A percentile compares a stretch with the other conserved stretches of the same genome.
Conservation (phyloP, 1,140 invertebrate genomes). For the Bathynomus jamesi region DNA sequence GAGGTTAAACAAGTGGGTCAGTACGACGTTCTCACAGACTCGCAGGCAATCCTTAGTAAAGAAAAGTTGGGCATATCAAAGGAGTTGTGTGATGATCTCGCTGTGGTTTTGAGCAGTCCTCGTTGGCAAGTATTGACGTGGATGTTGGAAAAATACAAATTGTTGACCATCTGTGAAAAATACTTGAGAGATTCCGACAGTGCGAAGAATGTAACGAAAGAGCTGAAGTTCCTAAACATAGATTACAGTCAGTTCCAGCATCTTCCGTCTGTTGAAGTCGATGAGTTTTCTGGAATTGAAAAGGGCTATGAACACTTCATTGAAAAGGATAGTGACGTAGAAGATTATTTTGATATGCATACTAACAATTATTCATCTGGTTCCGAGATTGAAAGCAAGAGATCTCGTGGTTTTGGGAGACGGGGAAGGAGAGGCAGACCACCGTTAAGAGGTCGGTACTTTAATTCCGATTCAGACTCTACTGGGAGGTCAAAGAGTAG, state of each 20-base stretch:
- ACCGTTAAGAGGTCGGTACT: constrained; percentile 41
- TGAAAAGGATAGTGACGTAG: constrained; percentile 18
- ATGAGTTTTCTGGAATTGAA: constrained; percentile 48
- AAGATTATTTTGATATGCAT: constrained; percentile 49
- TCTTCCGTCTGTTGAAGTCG: constrained; percentile 46
- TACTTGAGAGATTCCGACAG: constrained; percentile 54
- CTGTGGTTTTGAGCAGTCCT: constrained; percentile 53
- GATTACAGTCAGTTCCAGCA: constrained; percentile 57
- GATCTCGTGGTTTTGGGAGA: neutral
- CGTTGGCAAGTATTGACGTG: constrained; percentile 56
- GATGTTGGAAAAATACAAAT: constrained; percentile 52
- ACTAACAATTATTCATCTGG: constrained; percentile 42
- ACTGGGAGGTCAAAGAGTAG: constrained; percentile 7
- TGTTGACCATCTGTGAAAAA: constrained; percentile 51
- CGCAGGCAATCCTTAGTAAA: constrained; percentile 47
- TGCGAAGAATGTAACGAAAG: constrained; percentile 52
- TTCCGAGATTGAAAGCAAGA: constrained; percentile 9
- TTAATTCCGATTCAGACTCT: constrained; percentile 48
- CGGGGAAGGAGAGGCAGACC: constrained; percentile 18
- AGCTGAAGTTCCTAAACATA: constrained; percentile 56
- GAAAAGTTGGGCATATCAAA: constrained; percentile 51
- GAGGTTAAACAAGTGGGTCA: constrained; percentile 44
- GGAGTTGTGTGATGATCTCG: constrained; percentile 54
- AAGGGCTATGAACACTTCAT: constrained; percentile 42
- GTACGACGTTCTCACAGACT: constrained; percentile 47